Evolutionary conservation across 1,140 invertebrate genomes (phyloP).

Genomic region (Ostrea denselamellosa): DNA sequence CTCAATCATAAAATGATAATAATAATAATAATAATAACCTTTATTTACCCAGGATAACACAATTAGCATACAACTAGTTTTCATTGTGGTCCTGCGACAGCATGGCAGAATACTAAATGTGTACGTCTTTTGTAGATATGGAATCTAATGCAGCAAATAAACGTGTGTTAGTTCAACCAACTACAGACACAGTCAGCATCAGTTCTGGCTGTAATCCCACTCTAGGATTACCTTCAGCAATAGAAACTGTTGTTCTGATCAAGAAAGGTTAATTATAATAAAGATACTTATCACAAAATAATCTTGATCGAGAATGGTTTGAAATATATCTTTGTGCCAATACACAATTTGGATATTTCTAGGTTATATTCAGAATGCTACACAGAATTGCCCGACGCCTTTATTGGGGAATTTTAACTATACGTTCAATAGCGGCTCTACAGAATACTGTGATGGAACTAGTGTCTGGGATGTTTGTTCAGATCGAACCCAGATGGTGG

Average conservation of each 20-base stretch:
- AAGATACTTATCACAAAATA: too few relatives aligned
- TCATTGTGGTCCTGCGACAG: too few relatives aligned
- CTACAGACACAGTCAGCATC: too few relatives aligned
- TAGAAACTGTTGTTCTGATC: conserved; percentile 8
- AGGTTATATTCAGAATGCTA: conserved; percentile 10
- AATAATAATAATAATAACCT: too few relatives aligned
- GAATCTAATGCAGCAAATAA: neutral
- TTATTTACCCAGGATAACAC: too few relatives aligned
- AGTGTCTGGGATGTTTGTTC: conserved; percentile 29
- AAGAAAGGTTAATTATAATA: neutral
- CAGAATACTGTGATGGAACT: neutral
- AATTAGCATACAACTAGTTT: too few relatives aligned
- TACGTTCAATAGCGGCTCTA: conserved; percentile 4
- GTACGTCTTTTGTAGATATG: neutral
- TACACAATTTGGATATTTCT: neutral
- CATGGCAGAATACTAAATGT: neutral
- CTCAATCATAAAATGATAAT: too few relatives aligned
- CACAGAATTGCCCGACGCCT: conserved; percentile 3
- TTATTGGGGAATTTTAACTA: conserved; percentile 20
- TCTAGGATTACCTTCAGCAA: neutral
- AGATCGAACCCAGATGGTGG: neutral
- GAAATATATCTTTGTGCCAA: neutral
- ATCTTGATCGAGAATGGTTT: too few relatives aligned
- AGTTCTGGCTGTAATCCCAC: neutral
- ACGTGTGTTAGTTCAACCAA: neutral